Conservation (phyloP, 1,140 invertebrate genomes). For the Microvelia longipes region DNA sequence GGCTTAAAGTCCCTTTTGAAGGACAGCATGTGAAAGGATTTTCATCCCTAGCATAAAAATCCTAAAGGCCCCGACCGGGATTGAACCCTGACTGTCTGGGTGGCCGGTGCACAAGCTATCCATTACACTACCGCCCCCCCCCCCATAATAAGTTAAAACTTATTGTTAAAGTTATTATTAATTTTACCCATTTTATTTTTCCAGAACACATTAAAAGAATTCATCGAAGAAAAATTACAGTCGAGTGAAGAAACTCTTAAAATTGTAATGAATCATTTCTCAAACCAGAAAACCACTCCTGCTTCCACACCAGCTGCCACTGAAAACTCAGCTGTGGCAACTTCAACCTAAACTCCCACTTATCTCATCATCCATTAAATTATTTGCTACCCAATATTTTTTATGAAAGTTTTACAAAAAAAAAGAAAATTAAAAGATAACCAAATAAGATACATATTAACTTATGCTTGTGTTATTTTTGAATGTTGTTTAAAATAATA, state of each 20-base stretch:
- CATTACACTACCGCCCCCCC: not conserved
- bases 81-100: too few species aligned
- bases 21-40: not conserved
- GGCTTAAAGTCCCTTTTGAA: not conserved
- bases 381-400: too few species aligned
- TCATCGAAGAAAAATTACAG: not conserved
- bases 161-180: not conserved
- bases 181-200: not conserved
- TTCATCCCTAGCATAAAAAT: too few species aligned
- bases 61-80: too few species aligned
- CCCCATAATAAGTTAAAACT: not conserved
- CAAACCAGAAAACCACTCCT: not conserved
- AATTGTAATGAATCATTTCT: not conserved
- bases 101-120: not conserved
- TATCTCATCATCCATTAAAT: too few species aligned
- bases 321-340: not conserved
- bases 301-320: not conserved
- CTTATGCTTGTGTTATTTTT: too few species aligned
- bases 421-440: too few species aligned
- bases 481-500: too few species aligned
- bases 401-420: too few species aligned
- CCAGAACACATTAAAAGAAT: not conserved
- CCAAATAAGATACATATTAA: too few species aligned
- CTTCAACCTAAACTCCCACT: not conserved
- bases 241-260: not conserved